Percentiles rank a stretch among this genome's conserved stretches.
phyloP scores from a whole-genome alignment of 2,113 vertebrate genomes.

The Pao palembangensis region DNA sequence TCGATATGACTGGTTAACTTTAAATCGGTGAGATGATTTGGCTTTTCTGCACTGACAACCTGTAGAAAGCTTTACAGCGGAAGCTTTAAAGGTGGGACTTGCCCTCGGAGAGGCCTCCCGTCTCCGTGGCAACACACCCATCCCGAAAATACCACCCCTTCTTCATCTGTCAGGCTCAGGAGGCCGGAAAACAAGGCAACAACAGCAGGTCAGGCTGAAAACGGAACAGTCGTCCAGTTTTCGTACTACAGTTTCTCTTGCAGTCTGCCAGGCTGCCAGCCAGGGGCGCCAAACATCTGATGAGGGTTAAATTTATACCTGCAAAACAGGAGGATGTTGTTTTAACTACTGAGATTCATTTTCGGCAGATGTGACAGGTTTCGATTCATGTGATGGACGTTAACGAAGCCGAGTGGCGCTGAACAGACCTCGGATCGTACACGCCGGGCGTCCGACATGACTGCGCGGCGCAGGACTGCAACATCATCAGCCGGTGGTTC shows the following conservation, averaged over 20 bases:
- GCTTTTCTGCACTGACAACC: conserved; percentile 12
- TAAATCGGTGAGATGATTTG: neutral
- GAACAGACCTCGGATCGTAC: conserved; percentile 75
- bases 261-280: conserved; percentile 41
- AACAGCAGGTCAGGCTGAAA: conserved; percentile 21
- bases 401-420: neutral
- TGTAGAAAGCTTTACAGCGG: conserved; percentile 8
- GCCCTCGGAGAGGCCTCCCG: conserved; percentile 26
- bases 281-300: conserved; percentile 67
- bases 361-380: neutral
- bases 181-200: conserved; percentile 50
- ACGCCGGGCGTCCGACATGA: conserved; percentile 88
- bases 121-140: conserved; percentile 10
- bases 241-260: conserved; percentile 57
- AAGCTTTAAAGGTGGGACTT: conserved; percentile 7
- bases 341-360: neutral
- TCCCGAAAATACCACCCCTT: conserved; percentile 7
- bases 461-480: conserved; percentile 89
- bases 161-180: conserved; percentile 27
- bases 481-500: conserved; percentile 98
- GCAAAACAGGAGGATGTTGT: neutral
- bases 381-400: neutral
- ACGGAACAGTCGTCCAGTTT: neutral
- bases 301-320: conserved; percentile 75
- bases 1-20: too few species aligned